Conservation (phyloP, 2,888 invertebrate species). For the Pachymerium ferrugineum region DNA sequence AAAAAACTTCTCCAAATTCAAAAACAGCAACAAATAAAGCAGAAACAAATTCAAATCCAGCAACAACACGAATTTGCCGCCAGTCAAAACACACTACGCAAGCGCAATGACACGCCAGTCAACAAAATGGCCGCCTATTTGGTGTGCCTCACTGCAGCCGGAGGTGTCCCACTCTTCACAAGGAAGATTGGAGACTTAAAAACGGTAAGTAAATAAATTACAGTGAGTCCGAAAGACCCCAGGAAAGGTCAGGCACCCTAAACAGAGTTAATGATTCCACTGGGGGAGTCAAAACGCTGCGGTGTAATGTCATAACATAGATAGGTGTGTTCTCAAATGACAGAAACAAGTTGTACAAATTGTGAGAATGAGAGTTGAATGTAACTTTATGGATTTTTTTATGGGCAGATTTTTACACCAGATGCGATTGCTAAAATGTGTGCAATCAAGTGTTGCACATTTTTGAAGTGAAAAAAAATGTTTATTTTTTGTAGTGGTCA, state of each 20-base stretch:
- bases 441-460: no score
- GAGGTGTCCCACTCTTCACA: constrained; percentile 82
- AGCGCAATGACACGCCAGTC: constrained; percentile 8
- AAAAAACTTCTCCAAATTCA: background rate
- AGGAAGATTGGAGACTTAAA: constrained; percentile 75
- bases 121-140: constrained; percentile 67
- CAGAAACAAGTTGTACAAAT: no score
- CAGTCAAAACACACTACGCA: background rate
- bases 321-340: no score
- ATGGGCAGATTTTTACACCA: no score
- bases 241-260: background rate
- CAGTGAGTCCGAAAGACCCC: background rate
- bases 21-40: background rate
- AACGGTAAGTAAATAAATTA: constrained; percentile 42
- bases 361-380: no score
- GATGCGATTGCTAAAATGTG: no score
- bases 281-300: background rate
- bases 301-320: no score
- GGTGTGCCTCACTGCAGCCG: constrained; percentile 74
- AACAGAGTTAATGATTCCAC: background rate
- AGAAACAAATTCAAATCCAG: background rate
- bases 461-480: no score
- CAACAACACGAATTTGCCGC: background rate
- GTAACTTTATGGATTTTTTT: no score
- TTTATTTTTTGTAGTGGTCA: no score